Evolutionary conservation across 2,113 vertebrate genomes (phyloP), one percentile per base, ranked within the genome.

Genomic region (Seriola aureovittata): DNA sequence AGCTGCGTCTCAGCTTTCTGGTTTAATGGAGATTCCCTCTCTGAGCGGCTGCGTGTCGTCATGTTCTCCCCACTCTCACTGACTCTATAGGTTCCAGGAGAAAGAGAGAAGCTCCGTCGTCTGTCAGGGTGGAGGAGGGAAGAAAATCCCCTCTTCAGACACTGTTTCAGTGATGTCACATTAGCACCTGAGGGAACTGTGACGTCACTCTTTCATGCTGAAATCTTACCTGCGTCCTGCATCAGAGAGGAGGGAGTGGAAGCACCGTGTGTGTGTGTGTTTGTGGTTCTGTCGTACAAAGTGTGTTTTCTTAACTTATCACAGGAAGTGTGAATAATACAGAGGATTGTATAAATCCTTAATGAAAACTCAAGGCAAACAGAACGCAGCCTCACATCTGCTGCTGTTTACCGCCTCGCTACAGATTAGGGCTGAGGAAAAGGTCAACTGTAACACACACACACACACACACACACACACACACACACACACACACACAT

Each of bases 281-380:
- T 2, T 5, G 4, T 10, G 1, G 11, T 44, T 1, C 14, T 17
- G 46, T 16, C 3, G 44, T 2, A 14, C 14, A 48, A 14, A 48
- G 48, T 21, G 48, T 52, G 4, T 40, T 40, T 48, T 16, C 44
- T 48, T 16, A 16, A 13, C 5, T 29, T 59, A 16, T 14, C 16
- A 21, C 42, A 44, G 60, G 32, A 50, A 2, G 9, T 23, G 32
- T 76, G 73, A 76, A 58, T 65, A 50, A 67, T 17, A 63, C 25
- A 38, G 40, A 19, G n/a, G 8, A 29, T 75, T 21, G 38, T 52
- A 75, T 78, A 32, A 74, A 76, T 46, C 52, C 9, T 78, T 81
- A 48, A 86, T 83, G 82, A 81, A 36, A 72, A 70, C 42, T 10
- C 52, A 70, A 63, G 5, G 48, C 71, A 82, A 78, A 90, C 72